Evolutionary conservation across 2,888 invertebrate genomes (phyloP).

Genomic region (Epinotia ramella): DNA sequence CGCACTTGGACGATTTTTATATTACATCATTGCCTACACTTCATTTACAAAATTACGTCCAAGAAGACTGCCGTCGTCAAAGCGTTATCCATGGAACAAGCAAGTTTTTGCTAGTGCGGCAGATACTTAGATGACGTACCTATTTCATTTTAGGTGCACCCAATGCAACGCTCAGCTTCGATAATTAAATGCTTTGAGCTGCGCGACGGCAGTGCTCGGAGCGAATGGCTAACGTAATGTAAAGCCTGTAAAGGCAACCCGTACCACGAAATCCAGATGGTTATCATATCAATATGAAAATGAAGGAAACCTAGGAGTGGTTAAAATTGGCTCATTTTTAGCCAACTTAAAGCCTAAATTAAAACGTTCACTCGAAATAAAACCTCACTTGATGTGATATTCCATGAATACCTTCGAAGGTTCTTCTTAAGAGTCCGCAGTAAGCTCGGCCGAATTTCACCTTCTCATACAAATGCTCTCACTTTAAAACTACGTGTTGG

Average conservation of each 20-base stretch:
- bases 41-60: background rate
- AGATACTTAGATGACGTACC: background rate
- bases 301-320: background rate
- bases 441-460: no score
- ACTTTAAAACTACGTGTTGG: no score
- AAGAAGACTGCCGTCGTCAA: background rate
- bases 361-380: no score
- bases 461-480: no score
- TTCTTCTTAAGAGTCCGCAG: no score
- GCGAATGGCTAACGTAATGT: background rate
- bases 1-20: no score
- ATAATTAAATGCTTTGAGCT: conserved; percentile 5
- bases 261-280: background rate
- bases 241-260: background rate
- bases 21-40: no score
- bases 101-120: background rate
- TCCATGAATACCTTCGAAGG: no score
- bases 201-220: background rate
- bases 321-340: no score
- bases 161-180: background rate
- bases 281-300: background rate
- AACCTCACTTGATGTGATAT: background rate
- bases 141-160: conserved; percentile 9
- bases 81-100: background rate
- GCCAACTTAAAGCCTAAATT: no score